These are phyloP conservation scores for Periophthalmus modestus DNA, from an alignment of 2,113 vertebrate genomes.

Conservation along the genomic window DNA sequence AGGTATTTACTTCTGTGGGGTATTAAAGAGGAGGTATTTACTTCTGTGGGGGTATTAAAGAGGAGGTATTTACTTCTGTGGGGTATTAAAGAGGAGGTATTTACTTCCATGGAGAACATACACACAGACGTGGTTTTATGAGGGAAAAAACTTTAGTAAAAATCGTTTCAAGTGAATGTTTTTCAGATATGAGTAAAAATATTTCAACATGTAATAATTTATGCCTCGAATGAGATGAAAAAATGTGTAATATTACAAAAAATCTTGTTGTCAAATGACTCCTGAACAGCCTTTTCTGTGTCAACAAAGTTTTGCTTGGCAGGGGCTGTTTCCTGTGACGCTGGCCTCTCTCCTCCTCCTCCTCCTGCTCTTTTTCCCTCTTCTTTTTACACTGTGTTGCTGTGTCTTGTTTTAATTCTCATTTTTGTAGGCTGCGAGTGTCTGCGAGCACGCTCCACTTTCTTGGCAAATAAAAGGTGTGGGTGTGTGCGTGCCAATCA, in stretches of 20 bases:
- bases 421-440: conserved; percentile 55
- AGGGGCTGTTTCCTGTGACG: conserved; percentile 44
- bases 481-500: conserved; percentile 69
- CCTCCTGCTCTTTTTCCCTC: conserved; percentile 26
- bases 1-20: too few species aligned
- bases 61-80: too few species aligned
- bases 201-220: neutral
- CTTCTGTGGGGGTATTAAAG: too few species aligned
- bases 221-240: neutral
- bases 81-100: too few species aligned
- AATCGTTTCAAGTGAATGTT: neutral
- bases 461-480: conserved; percentile 67
- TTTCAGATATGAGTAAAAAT: neutral
- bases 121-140: too few species aligned
- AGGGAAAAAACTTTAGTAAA: too few species aligned
- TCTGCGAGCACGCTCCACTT: conserved; percentile 58
- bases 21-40: too few species aligned
- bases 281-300: conserved; percentile 46
- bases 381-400: conserved; percentile 59
- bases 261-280: conserved; percentile 29
- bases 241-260: neutral
- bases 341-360: conserved; percentile 55
- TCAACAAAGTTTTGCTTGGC: conserved; percentile 70
- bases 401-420: conserved; percentile 65
- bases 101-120: too few species aligned